Conservation (phyloP, 2,888 invertebrate genomes). For the Apamea sordens region DNA sequence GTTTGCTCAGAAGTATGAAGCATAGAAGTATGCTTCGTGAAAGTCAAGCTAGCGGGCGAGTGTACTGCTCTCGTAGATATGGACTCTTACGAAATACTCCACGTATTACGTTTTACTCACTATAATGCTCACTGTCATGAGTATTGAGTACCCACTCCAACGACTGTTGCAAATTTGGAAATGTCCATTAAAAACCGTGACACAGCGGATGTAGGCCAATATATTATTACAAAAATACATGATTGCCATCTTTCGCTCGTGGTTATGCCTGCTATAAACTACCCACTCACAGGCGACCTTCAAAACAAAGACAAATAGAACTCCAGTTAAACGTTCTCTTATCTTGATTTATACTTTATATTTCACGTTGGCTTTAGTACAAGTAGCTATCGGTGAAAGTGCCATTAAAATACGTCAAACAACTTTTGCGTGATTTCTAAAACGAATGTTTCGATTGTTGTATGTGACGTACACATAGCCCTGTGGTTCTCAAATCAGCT, state of each 20-base stretch:
- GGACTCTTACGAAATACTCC: conserved; percentile 71
- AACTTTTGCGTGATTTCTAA: conserved; percentile 44
- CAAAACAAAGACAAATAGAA: conserved; percentile 23
- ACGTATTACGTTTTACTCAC: conserved; percentile 64
- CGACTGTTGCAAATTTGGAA: conserved; percentile 62
- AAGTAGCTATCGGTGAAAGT: conserved; percentile 49
- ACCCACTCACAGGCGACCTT: conserved; percentile 40
- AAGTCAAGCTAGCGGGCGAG: conserved; percentile 67
- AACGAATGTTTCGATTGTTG: conserved; percentile 28
- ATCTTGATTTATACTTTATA: conserved; percentile 31
- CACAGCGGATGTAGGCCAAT: conserved; percentile 56
- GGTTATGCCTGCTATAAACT: conserved; percentile 23
- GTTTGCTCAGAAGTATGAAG: conserved; percentile 55
- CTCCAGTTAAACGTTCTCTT: conserved; percentile 39
- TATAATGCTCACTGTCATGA: conserved; percentile 42
- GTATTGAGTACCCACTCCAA: conserved; percentile 36
- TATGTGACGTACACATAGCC: conserved; percentile 13
- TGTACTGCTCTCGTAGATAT: conserved; percentile 65
- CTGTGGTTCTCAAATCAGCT: not conserved
- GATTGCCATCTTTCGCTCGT: conserved; percentile 44
- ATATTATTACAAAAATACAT: conserved; percentile 37
- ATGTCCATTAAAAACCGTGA: conserved; percentile 70
- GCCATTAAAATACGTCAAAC: conserved; percentile 35
- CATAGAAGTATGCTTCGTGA: conserved; percentile 69
- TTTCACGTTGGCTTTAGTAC: conserved; percentile 31